phyloP scores from a whole-genome alignment of 2,888 invertebrate genomes.

The Embidobia sp. region DNA sequence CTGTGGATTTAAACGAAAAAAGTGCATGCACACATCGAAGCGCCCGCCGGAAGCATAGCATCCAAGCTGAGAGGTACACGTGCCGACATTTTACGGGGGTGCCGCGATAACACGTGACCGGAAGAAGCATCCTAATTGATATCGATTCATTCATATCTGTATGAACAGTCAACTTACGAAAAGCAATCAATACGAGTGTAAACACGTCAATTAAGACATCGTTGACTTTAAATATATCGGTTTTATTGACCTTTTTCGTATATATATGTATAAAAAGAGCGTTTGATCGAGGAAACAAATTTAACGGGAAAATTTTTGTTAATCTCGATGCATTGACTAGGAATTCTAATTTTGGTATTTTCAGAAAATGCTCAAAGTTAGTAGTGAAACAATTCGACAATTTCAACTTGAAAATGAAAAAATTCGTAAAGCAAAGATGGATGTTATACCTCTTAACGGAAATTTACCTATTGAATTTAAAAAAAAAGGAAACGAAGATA shows the following conservation, averaged over 20 bases:
- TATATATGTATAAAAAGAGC: too few relatives aligned
- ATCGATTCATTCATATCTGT: slow-evolving; percentile 75
- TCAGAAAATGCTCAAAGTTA: too few relatives aligned
- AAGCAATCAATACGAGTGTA: slow-evolving; percentile 44
- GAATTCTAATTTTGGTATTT: too few relatives aligned
- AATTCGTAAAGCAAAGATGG: too few relatives aligned
- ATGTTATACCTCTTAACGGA: too few relatives aligned
- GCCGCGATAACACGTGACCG: slow-evolving; percentile 78
- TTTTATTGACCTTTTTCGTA: slow-evolving; percentile 3
- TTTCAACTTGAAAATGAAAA: too few relatives aligned
- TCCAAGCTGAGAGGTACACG: slow-evolving; percentile 74
- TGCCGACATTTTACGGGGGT: slow-evolving; percentile 75
- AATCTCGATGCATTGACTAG: too few relatives aligned
- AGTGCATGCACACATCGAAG: slow-evolving; percentile 48
- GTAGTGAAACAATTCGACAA: too few relatives aligned
- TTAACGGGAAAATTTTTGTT: too few relatives aligned
- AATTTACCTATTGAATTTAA: too few relatives aligned
- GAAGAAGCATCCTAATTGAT: slow-evolving; percentile 81
- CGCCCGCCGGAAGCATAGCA: slow-evolving; percentile 66
- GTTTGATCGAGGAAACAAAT: too few relatives aligned
- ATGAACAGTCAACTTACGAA: slow-evolving; percentile 52
- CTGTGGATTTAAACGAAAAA: slow-evolving; percentile 56
- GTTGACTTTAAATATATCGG: slow-evolving; percentile 36
- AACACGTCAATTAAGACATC: slow-evolving; percentile 48
- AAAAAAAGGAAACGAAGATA: too few relatives aligned